These are phyloP conservation scores for Noctua janthina DNA, from an alignment of 2,888 invertebrate species.

Conservation along the genomic window DNA sequence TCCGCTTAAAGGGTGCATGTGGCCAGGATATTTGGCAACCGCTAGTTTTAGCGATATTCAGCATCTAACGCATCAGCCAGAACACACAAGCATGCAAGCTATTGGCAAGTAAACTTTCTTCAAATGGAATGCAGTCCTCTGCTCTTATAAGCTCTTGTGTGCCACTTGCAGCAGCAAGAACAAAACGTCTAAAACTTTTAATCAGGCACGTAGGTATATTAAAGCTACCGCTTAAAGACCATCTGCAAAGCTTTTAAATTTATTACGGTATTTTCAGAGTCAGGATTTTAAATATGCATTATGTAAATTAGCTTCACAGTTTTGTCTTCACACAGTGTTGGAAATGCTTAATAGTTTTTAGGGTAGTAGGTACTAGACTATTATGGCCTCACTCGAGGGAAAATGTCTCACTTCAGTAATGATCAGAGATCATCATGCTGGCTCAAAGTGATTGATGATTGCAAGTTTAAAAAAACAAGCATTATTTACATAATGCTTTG, in stretches of 20 bases:
- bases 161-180: conserved; percentile 34
- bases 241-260: conserved; percentile 21
- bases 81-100: conserved; percentile 41
- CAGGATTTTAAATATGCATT: conserved; percentile 12
- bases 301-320: conserved; percentile 7
- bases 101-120: conserved; percentile 62
- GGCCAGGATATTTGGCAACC: conserved; percentile 16
- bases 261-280: conserved; percentile 14
- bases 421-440: neutral
- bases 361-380: neutral
- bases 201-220: conserved; percentile 30
- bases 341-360: conserved; percentile 1
- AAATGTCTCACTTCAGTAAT: neutral
- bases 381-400: neutral
- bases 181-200: conserved; percentile 50
- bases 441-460: neutral
- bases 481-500: neutral
- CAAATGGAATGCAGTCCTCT: conserved; percentile 55
- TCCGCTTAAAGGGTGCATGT: neutral
- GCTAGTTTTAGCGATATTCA: conserved; percentile 8
- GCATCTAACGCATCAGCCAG: conserved; percentile 33
- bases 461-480: neutral
- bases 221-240: conserved; percentile 11
- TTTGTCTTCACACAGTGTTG: neutral
- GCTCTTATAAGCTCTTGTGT: conserved; percentile 33